These are phyloP conservation scores for Hypomecis atomaria DNA, from an alignment of 2,888 invertebrate genomes.

Conservation along the genomic window DNA sequence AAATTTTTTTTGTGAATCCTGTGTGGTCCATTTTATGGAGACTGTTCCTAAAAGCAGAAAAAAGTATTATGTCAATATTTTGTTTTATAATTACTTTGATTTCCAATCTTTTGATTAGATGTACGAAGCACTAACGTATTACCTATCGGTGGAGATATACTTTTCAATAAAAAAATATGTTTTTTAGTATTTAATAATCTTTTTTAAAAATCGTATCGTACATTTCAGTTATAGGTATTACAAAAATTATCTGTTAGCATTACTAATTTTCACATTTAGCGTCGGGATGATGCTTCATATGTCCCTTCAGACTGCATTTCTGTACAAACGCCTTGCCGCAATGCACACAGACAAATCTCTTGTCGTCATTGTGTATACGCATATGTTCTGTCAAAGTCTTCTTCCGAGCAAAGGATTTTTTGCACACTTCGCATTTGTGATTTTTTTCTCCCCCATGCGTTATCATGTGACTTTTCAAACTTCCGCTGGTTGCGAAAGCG, in stretches of 20 bases:
- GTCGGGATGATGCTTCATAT: slow-evolving; percentile 45
- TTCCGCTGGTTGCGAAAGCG: slow-evolving; percentile 64
- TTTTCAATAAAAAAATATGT: too few relatives aligned
- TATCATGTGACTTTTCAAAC: slow-evolving; percentile 66
- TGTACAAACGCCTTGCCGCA: slow-evolving; percentile 64
- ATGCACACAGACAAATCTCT: slow-evolving; percentile 44
- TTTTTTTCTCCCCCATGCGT: slow-evolving; percentile 65
- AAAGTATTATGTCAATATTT: slow-evolving; percentile 5
- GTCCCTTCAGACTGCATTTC: slow-evolving; percentile 50
- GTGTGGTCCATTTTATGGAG: slow-evolving; percentile 2
- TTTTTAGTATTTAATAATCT: neutral
- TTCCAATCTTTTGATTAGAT: too few relatives aligned
- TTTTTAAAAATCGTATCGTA: neutral
- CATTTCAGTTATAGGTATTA: too few relatives aligned
- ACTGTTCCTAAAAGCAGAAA: slow-evolving; percentile 13
- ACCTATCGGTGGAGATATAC: too few relatives aligned
- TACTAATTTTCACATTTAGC: too few relatives aligned
- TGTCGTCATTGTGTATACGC: slow-evolving; percentile 28
- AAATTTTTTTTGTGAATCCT: slow-evolving; percentile 4
- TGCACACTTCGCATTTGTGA: slow-evolving; percentile 43
- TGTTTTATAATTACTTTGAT: neutral
- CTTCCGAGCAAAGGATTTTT: slow-evolving; percentile 29
- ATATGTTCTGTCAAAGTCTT: slow-evolving; percentile 47
- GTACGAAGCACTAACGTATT: too few relatives aligned
- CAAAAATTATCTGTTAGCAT: too few relatives aligned